A percentile compares a stretch with the other conserved stretches of the same genome.
Conservation (phyloP, 2,888 invertebrate genomes). For the Drosophila limbata region DNA sequence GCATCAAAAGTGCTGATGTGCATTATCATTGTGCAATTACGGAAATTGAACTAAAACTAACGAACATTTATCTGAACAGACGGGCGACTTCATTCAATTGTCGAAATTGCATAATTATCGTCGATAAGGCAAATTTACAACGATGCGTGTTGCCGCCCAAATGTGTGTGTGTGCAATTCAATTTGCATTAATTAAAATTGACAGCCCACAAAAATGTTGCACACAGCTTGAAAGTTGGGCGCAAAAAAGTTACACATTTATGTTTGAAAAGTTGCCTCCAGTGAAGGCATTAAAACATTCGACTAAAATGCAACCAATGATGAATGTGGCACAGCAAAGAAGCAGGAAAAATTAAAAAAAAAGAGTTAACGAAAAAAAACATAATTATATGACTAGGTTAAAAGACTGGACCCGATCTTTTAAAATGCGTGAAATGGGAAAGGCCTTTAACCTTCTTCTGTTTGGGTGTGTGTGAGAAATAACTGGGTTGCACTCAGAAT, state of each 20-base stretch:
- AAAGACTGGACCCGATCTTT: constrained; percentile 38
- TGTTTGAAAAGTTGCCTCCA: constrained; percentile 44
- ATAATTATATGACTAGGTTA: constrained; percentile 68
- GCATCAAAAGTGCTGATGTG: constrained; percentile 32
- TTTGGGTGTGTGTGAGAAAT: constrained; percentile 25
- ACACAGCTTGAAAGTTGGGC: constrained; percentile 38
- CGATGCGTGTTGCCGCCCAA: constrained; percentile 24
- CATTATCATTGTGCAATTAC: constrained; percentile 39
- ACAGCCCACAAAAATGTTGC: constrained; percentile 62
- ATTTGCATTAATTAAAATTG: constrained; percentile 69
- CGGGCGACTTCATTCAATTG: constrained; percentile 64
- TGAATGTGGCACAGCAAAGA: constrained; percentile 45
- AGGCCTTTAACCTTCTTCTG: constrained; percentile 45
- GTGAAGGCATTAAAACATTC: constrained; percentile 42
- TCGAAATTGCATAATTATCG: constrained; percentile 70
- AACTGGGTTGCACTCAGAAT: constrained; percentile 29
- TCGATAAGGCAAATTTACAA: constrained; percentile 67
- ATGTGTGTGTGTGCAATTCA: constrained; percentile 45
- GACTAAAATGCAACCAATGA: constrained; percentile 40
- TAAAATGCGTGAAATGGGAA: constrained; percentile 58
- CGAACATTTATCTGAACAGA: constrained; percentile 37
- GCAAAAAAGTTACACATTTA: constrained; percentile 35
- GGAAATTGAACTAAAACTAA: constrained; percentile 20
- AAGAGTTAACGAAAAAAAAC: constrained; percentile 19
- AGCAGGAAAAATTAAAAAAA: constrained; percentile 3